These are phyloP conservation scores for Sycophila sp. DNA, from an alignment of 1,140 invertebrate genomes.

Conservation along the genomic window DNA sequence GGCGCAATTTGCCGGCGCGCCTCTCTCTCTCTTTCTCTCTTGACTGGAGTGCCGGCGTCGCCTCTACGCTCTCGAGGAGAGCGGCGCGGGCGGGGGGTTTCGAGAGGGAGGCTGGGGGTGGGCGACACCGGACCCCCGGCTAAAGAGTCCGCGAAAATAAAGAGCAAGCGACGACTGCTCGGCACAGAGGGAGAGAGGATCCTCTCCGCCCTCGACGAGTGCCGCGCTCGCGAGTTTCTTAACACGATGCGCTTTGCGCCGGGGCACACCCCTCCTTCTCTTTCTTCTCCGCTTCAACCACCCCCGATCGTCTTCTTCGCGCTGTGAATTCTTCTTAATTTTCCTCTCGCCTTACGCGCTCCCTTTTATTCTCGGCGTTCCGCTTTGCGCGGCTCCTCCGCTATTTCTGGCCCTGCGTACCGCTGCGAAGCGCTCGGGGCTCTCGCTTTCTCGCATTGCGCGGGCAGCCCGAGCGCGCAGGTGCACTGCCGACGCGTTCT, in stretches of 20 bases:
- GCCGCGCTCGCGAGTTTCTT: too few relatives aligned
- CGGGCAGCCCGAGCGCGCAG: too few relatives aligned
- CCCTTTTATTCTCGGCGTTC: too few relatives aligned
- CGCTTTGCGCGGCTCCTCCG: too few relatives aligned
- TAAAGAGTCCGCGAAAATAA: slow-evolving; percentile 22
- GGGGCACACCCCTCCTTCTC: not conserved
- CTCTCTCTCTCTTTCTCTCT: not conserved
- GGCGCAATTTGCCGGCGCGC: not conserved
- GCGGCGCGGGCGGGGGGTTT: not conserved
- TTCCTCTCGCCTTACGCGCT: too few relatives aligned
- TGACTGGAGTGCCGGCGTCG: not conserved
- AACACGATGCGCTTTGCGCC: not conserved
- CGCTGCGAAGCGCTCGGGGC: too few relatives aligned
- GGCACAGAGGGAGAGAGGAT: slow-evolving; percentile 11
- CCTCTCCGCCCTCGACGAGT: not conserved
- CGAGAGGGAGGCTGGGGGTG: not conserved
- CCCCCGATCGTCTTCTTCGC: not conserved
- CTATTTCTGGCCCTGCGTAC: too few relatives aligned
- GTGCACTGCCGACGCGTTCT: too few relatives aligned
- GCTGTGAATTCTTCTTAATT: slow-evolving; percentile 20
- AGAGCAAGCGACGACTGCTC: slow-evolving; percentile 9
- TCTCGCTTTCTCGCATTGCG: too few relatives aligned
- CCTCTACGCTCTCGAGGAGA: not conserved
- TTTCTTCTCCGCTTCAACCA: too few relatives aligned
- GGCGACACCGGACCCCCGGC: not conserved